Percentiles rank a stretch among this genome's conserved stretches.
These are phyloP conservation scores for Xiphorhynchus elegans DNA, from an alignment of 2,113 vertebrate species.

Conservation along the genomic window DNA sequence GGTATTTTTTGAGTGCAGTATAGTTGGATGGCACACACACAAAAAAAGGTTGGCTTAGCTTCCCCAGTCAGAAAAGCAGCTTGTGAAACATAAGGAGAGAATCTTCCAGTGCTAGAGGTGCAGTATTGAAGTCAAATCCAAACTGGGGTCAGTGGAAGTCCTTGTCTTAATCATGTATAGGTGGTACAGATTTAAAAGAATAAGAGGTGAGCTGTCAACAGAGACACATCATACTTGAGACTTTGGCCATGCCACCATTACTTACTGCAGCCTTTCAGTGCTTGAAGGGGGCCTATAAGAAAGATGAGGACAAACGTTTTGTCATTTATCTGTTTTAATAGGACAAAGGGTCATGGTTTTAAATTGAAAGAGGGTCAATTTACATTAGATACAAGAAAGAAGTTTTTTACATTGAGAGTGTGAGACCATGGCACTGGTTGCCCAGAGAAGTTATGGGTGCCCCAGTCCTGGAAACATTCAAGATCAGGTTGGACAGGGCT, in stretches of 20 bases:
- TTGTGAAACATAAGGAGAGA: neutral
- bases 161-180: neutral
- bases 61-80: neutral
- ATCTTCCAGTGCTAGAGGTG: neutral
- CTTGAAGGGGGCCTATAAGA: rapidly evolving
- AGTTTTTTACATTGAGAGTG: neutral
- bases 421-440: neutral
- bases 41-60: neutral
- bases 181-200: neutral
- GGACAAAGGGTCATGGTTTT: neutral
- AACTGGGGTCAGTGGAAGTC: neutral
- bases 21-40: neutral
- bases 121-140: neutral
- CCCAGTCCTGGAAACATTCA: too few species aligned
- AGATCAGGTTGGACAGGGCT: neutral
- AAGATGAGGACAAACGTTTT: neutral
- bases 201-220: neutral
- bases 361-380: neutral
- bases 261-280: neutral
- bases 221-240: neutral
- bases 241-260: neutral
- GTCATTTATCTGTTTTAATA: neutral
- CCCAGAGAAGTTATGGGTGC: neutral
- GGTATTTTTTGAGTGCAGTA: neutral
- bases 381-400: neutral